A percentile compares a stretch with the other conserved stretches of the same genome.
Conservation (phyloP, 2,113 vertebrate species). For the Spea bombifrons region DNA sequence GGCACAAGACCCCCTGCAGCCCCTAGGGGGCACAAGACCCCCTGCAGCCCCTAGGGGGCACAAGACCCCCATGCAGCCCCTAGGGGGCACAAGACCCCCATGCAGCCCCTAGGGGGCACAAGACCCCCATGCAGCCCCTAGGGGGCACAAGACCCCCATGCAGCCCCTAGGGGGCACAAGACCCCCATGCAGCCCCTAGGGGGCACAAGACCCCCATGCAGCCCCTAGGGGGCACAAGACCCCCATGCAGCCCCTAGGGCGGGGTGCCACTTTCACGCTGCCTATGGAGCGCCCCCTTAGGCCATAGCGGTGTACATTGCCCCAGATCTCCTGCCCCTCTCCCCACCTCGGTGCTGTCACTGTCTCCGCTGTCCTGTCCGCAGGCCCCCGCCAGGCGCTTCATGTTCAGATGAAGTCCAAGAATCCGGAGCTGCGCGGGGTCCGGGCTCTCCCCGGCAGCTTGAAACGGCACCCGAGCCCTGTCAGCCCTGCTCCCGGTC, state of each 20-base stretch:
- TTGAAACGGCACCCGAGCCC: constrained; percentile 72
- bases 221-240: background rate
- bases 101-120: too few species aligned
- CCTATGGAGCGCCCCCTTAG: too few species aligned
- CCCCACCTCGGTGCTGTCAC: constrained; percentile 48
- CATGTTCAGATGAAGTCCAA: constrained; percentile 79
- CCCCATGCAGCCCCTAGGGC: too few species aligned
- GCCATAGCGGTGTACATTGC: background rate
- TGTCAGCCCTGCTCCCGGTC: constrained; percentile 75
- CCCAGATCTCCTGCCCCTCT: background rate
- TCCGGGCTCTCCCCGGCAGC: constrained; percentile 47
- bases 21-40: too few species aligned
- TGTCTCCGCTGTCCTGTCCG: constrained; percentile 76
- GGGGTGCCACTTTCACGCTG: too few species aligned
- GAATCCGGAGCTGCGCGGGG: constrained; percentile 69
- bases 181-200: too few species aligned
- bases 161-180: too few species aligned
- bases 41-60: background rate
- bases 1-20: background rate
- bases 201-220: too few species aligned
- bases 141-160: background rate
- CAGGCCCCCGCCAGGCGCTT: constrained; percentile 75
- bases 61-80: background rate
- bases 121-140: too few species aligned
- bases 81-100: too few species aligned